A percentile compares a stretch with the other conserved stretches of the same genome.
Evolutionary conservation across 2,113 vertebrate species (phyloP).

Genomic region (Hemiprocne comata): DNA sequence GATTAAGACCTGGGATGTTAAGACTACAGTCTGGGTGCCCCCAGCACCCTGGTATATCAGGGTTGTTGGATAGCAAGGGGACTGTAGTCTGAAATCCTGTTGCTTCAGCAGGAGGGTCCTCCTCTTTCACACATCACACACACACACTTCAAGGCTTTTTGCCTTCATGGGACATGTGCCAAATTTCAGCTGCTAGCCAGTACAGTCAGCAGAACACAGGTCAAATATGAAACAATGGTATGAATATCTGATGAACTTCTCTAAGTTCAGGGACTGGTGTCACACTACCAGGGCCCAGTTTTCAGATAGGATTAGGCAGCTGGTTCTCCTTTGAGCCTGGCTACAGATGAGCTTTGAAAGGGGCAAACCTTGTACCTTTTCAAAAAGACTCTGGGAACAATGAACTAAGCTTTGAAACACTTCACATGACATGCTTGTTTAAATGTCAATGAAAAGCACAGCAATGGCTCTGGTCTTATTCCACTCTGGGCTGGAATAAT

Average conservation of each 20-base stretch:
- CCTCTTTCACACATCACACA: too few relatives aligned
- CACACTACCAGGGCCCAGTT: neutral
- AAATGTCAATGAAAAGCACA: neutral
- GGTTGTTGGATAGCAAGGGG: too few relatives aligned
- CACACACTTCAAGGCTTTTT: too few relatives aligned
- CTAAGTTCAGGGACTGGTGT: neutral
- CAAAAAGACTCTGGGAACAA: neutral
- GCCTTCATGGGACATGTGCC: too few relatives aligned
- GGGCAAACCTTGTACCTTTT: neutral
- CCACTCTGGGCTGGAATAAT: fast-evolving
- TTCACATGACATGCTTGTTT: neutral
- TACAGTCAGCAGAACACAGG: neutral
- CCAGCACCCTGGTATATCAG: too few relatives aligned
- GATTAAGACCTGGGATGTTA: too few relatives aligned
- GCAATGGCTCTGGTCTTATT: neutral
- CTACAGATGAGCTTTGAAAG: neutral
- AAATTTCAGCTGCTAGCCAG: neutral
- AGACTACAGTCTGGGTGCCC: too few relatives aligned
- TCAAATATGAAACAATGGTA: neutral
- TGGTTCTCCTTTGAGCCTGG: neutral
- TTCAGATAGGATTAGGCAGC: neutral
- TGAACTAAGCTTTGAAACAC: neutral
- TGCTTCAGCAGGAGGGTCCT: too few relatives aligned
- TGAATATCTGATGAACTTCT: neutral
- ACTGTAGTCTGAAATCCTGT: too few relatives aligned